These are phyloP conservation scores for Phaetusa simplex DNA, from an alignment of 2,113 vertebrate species.

Conservation along the genomic window DNA sequence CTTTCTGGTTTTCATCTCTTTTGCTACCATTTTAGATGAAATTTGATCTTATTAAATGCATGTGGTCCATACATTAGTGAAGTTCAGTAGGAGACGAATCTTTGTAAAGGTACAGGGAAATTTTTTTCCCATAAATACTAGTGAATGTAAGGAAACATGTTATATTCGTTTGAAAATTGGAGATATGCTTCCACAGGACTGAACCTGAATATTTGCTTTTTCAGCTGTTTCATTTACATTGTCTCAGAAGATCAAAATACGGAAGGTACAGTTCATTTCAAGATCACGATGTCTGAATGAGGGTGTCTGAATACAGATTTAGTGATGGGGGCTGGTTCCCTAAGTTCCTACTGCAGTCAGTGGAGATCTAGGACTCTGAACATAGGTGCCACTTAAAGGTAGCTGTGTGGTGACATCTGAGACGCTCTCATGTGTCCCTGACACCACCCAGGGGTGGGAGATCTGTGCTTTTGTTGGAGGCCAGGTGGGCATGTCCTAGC, in stretches of 20 bases:
- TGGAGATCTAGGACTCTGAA: neutral
- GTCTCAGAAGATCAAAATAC: neutral
- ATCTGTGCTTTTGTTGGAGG: neutral
- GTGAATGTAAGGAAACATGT: neutral
- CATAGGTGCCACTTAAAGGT: neutral
- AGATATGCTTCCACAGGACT: neutral
- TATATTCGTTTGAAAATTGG: neutral
- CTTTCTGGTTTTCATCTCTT: neutral
- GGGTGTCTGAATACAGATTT: neutral
- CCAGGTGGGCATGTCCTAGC: neutral
- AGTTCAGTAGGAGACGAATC: neutral
- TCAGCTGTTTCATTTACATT: neutral
- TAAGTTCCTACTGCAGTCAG: neutral
- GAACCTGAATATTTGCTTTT: neutral
- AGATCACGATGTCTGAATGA: neutral
- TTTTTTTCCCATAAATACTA: neutral
- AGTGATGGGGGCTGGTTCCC: neutral
- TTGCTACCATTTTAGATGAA: conserved; percentile 5
- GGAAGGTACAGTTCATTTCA: neutral
- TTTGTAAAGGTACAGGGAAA: conserved; percentile 14
- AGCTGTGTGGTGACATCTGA: neutral
- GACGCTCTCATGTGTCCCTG: neutral
- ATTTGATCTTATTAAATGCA: conserved; percentile 22
- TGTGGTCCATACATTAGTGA: conserved; percentile 23
- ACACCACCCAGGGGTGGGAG: neutral